Percentiles rank a stretch among this genome's conserved stretches.
These are phyloP conservation scores for Parthenolecanium corni DNA, from an alignment of 2,888 invertebrate species.

Conservation along the genomic window DNA sequence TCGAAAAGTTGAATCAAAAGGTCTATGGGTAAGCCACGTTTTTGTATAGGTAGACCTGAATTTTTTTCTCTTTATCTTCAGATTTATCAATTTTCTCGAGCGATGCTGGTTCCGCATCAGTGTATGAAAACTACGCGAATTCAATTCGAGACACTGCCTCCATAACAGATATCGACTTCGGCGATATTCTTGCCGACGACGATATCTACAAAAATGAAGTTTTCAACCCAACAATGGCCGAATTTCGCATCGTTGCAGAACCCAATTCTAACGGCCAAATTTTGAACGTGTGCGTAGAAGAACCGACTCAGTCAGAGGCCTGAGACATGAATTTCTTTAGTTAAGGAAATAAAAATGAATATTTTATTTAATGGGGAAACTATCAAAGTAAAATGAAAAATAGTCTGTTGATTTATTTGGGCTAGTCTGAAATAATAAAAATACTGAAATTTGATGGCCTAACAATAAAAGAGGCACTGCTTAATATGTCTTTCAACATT, in stretches of 20 bases:
- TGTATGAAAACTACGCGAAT: constrained; percentile 28
- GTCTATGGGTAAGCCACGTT: too few relatives aligned
- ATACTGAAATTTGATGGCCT: too few relatives aligned
- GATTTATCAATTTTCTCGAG: constrained; percentile 28
- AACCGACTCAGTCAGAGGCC: constrained; percentile 18
- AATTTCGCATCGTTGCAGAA: background rate
- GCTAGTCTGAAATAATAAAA: too few relatives aligned
- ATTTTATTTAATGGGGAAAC: too few relatives aligned
- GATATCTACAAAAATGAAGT: constrained; percentile 16
- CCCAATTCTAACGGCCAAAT: background rate
- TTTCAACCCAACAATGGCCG: constrained; percentile 13
- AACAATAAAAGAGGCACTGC: too few relatives aligned
- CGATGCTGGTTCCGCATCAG: constrained; percentile 14
- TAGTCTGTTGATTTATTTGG: too few relatives aligned
- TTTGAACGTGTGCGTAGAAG: constrained; percentile 2
- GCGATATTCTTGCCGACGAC: constrained; percentile 11
- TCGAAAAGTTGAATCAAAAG: too few relatives aligned
- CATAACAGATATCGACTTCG: constrained; percentile 29
- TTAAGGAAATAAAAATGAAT: too few relatives aligned
- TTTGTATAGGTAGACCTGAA: too few relatives aligned
- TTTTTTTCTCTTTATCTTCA: too few relatives aligned
- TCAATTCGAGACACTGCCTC: constrained; percentile 27
- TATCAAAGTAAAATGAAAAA: too few relatives aligned
- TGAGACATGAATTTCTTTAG: background rate
- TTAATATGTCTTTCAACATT: too few relatives aligned